Evolutionary conservation across 2,113 vertebrate genomes (phyloP), one percentile per base, ranked within the genome.

Genomic region (Hypocryptadius cinnamomeus): DNA sequence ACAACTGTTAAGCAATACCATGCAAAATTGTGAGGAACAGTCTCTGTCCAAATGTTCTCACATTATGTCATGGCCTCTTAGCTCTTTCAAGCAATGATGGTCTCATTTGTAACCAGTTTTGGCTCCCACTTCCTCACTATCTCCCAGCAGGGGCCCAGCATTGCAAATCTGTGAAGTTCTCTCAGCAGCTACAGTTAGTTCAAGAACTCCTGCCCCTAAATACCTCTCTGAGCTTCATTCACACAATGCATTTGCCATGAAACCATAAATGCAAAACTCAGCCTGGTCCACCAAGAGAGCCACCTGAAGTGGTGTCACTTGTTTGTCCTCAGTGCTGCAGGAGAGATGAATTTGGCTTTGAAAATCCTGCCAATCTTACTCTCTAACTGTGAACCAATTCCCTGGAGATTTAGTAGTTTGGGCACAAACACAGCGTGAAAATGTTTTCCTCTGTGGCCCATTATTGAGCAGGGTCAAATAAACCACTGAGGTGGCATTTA

Each of bases 401-500:
- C 78, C 84, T 51, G 44, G 42, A 96, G 79, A 91, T 86, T 79
- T 51, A 79, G 61, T 66, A 85, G 86, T 93, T 78, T 94, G 79
- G 85, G 69, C 79, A 80, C 83, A 96, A 94, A 94, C 80, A 85
- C 10, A 30, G 91, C 39, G 8, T 91, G 92, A 96, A 96, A 91
- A 76, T 79, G 68, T 96, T 96, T 93, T 95, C 87, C 91, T 97
- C 74, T 95, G 89, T 95, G 95, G 94, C 79, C 83, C 81, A 94
- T 97, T 96, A 97, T 91, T 66, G 81, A 94, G 79, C 76, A 97
- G 94, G 93, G 94, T 96, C 97, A 97, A 96, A 96, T 95, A 98
- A 98, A 97, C 93, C 92, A 96, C 48, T 47, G 89, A 96, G 95
- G 93, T 98, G 97, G 95, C 93, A 97, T 97, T 97, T 97, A 97